Base-by-base conservation (phyloP, 2,888 invertebrate species). In the Morinoia aosen region DNA sequence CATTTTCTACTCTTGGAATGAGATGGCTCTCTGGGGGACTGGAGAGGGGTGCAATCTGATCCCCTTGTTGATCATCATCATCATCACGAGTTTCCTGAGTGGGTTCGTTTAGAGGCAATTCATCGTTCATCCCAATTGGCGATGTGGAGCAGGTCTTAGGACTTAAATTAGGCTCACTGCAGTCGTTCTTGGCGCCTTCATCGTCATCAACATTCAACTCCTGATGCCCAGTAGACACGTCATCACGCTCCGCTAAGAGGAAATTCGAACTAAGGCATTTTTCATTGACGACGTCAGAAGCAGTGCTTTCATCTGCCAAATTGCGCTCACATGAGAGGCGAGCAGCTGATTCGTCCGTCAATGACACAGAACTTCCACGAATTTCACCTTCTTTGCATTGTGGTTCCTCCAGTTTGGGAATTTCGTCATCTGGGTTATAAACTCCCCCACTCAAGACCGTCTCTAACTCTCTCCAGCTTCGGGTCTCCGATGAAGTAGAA, bases 381-480 rank as follows among this genome's bases (percentile, higher is more conserved):
- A 76, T 33, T 33, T 76, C 33, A 76, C 25, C 33, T 76, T 76
- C 25, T 76, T 76, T 33, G 12, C 19, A 33, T 10, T 76, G 76
- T 76, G 76, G 25, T 14, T 25, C 25, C 8, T 76, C 76, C 76
- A 33, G 25, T 25, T 76, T 10, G 25, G 76, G 25, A 76, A 33
- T 76, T 76, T 76, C 76, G 25, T 25, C 25, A 33, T 33, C 76
- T 33, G 76, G 8, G 33, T 25, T 76, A 33, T 76, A 25, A 0
- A 2, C 33, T 90, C 8, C 4, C 90, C 11, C 16, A 3, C 0
- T 10, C 40, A 90, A 19, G 1, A 33, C 57, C 33, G 39, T 57
- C 57, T 93, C 93, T 25, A 93, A 33, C 93, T 93, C 93, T 57
- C 93, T 93, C 93, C 93, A 93, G 33, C 93, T 93, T 93, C 48